Conservation (phyloP, 2,113 vertebrate genomes). For the Platichthys flesus region DNA sequence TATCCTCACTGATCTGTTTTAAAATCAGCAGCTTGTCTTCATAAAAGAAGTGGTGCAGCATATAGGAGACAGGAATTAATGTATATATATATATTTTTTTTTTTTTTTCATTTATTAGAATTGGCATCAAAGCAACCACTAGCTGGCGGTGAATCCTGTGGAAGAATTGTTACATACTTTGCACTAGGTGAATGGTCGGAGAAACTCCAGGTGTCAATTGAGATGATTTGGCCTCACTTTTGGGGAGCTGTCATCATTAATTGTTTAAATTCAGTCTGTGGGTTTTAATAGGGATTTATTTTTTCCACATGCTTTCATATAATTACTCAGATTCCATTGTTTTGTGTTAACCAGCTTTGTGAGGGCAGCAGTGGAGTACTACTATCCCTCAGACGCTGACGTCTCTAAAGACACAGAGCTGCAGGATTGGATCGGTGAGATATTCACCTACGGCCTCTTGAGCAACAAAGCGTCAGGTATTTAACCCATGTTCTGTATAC, state of each 20-base stretch:
- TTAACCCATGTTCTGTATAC: not conserved
- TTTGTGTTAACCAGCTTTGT: slow-evolving; percentile 75
- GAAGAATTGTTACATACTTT: too few species aligned
- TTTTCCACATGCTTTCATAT: accelerated
- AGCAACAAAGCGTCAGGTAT: slow-evolving; percentile 67
- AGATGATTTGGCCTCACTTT: too few species aligned
- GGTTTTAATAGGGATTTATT: not conserved
- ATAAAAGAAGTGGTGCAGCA: too few species aligned
- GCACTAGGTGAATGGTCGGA: too few species aligned
- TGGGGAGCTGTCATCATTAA: too few species aligned
- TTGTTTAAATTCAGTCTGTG: not conserved
- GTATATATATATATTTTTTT: too few species aligned
- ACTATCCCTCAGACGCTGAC: slow-evolving; percentile 58
- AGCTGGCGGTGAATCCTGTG: too few species aligned
- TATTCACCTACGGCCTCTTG: slow-evolving; percentile 81
- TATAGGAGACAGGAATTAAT: too few species aligned
- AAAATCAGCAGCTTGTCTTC: too few species aligned
- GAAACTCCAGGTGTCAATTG: too few species aligned
- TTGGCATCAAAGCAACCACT: too few species aligned
- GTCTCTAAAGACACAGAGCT: slow-evolving; percentile 81
- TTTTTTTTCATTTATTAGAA: too few species aligned
- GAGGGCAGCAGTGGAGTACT: slow-evolving; percentile 51
- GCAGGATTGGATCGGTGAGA: slow-evolving; percentile 85
- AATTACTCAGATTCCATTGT: not conserved
- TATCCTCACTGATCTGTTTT: not conserved